Base-by-base conservation (phyloP, 30 jellyfish, hydroid and myxozoan genomes). In the Mastigias papua region DNA sequence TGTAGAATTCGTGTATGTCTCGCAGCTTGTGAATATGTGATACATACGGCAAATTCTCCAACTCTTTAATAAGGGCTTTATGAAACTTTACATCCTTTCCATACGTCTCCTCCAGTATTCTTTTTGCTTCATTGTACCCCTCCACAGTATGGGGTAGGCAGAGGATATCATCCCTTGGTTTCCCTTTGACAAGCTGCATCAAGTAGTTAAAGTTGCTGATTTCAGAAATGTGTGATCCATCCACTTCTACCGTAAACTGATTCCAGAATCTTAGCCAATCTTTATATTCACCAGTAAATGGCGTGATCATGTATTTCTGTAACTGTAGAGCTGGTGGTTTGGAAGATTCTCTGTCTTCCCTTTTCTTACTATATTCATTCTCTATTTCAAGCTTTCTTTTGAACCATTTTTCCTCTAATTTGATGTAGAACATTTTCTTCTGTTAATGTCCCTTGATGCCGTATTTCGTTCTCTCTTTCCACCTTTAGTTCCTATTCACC, bases 191-290 rank as follows among this genome's bases (percentile, higher is more conserved):
- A 34, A 78, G 62, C 51, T 88, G 88, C 88, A 88, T 20, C 16
- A 88, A 37, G 68, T 76, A 88, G 70, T 82, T 90, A 84, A 90
- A 83, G 42, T 84, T 90, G 76, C 97, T 84, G 81, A 90, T 90
- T 48, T 73, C 81, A 62, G 96, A 46, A 34, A 82, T 82, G 54
- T 35, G 66, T 37, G 97, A 83, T 10, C 92, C 83, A 48, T 89
- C 77, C 72, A 89, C 95, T 62, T 89, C 97, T 6, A 89, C 80
- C 69, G 76, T 69, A 71, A 80, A 89, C 87, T 89, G 97, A 81
- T 89, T 80, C 97, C 97, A 80, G 64, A 89, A 82, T 31, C 95
- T 85, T 79, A 89, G 34, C 97, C 96, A 90, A 60, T 90, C 97
- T 61, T 82, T 84, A 73, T 82, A 75, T 9, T 82, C 92, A n/a